Base-by-base conservation (phyloP, 2,888 invertebrate genomes). In the Macrophya alboannulata region DNA sequence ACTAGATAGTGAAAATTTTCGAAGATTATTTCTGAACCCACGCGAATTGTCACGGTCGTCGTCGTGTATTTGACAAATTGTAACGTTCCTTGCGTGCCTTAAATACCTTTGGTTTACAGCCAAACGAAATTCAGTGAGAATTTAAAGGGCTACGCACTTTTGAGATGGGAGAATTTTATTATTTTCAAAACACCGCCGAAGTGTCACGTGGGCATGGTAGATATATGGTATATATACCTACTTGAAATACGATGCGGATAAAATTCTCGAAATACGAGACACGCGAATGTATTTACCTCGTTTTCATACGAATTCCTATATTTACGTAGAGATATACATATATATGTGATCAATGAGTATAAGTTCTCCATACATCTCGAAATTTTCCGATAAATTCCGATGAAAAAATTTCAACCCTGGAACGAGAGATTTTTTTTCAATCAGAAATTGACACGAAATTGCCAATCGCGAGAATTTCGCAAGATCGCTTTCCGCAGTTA, bases 111-210 rank as follows among this genome's bases (percentile, higher is more conserved):
- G 91, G 90, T 88, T 77, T n/a, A 6, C 31, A 65, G 91, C 91
- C 91, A 91, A 31, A 90, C 90, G 90, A 89, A 89, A 90, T 88
- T 88, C 87, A 86, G 86, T 88, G 77, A 86, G 85, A 77, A 51
- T 77, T 62, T 21, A 25, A 31, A 77, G 40, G 62, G 40, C 31
- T 55, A 85, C 86, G 84, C 65, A 81, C 85, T 83, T 72, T 55
- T 74, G 84, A 86, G 83, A 87, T 88, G 87, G 86, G 88, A 86
- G 40, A 79, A 59, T 40, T 79, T 79, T 51, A 77, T 77, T 77
- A 77, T 77, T 77, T 51, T 77, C 31, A 77, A 77, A 51, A 77
- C 25, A 55, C 85, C 86, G 85, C 79, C 86, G 48, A 86, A 84
- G 81, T 37, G 65, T 82, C 82, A 83, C 81, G 74, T 55, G 25